A percentile compares a stretch with the other conserved stretches of the same genome.
These are phyloP conservation scores for Montifringilla adamsi DNA, from an alignment of 2,113 vertebrate species.

Conservation along the genomic window DNA sequence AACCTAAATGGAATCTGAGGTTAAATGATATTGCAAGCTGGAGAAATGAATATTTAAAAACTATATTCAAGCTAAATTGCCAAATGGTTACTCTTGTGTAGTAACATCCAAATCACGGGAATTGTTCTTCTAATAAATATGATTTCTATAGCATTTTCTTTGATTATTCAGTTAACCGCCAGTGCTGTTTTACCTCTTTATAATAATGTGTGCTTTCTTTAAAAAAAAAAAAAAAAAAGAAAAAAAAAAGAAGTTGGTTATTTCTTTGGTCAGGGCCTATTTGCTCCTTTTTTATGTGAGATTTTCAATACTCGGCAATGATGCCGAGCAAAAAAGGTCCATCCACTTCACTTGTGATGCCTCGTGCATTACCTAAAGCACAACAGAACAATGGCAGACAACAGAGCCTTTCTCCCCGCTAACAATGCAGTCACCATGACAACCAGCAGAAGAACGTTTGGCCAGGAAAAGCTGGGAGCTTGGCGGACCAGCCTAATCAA, in stretches of 20 bases:
- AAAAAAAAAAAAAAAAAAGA: not conserved
- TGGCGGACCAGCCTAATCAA: slow-evolving; percentile 83
- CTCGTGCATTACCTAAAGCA: slow-evolving; percentile 84
- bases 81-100: slow-evolving; percentile 72
- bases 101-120: slow-evolving; percentile 69
- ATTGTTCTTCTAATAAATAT: slow-evolving; percentile 82
- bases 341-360: slow-evolving; percentile 85
- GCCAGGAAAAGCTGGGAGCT: slow-evolving; percentile 82
- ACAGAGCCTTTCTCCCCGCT: slow-evolving; percentile 79
- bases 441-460: slow-evolving; percentile 83
- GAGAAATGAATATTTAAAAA: slow-evolving; percentile 62
- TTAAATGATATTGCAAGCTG: slow-evolving; percentile 53
- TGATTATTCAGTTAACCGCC: slow-evolving; percentile 72
- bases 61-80: slow-evolving; percentile 74
- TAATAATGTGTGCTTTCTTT: slow-evolving; percentile 72
- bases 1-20: slow-evolving; percentile 52
- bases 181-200: slow-evolving; percentile 75
- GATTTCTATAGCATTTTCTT: slow-evolving; percentile 73
- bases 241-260: slow-evolving; percentile 75
- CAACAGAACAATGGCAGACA: slow-evolving; percentile 85
- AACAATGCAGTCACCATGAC: slow-evolving; percentile 84
- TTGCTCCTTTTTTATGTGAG: slow-evolving; percentile 85
- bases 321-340: slow-evolving; percentile 84
- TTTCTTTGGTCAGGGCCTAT: slow-evolving; percentile 81
- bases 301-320: slow-evolving; percentile 84